phyloP scores from a whole-genome alignment of 2,888 invertebrate genomes.

The Dolichomitus sp. region DNA sequence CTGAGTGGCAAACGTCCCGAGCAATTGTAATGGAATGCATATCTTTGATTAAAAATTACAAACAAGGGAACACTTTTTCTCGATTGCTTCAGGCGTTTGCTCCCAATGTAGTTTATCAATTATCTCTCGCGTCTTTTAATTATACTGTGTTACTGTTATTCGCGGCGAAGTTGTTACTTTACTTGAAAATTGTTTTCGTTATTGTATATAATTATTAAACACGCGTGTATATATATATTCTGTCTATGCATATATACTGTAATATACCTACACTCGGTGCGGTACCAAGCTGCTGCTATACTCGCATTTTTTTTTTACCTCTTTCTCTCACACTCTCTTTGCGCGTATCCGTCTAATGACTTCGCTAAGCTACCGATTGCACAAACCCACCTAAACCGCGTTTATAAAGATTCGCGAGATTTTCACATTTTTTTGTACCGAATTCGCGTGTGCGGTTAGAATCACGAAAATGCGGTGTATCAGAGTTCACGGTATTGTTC shows the following conservation, averaged over 20 bases:
- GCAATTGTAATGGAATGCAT: background rate
- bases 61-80: background rate
- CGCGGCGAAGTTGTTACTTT: background rate
- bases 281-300: conserved; percentile 27
- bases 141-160: background rate
- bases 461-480: conserved; percentile 34
- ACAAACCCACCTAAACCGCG: background rate
- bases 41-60: background rate
- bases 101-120: conserved; percentile 31
- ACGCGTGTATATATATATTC: conserved; percentile 1
- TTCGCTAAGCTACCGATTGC: conserved; percentile 6
- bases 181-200: background rate
- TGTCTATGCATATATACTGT: conserved; percentile 14
- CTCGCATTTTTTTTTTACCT: conserved; percentile 3
- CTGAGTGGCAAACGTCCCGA: background rate
- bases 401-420: no score
- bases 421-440: background rate
- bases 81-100: conserved; percentile 32
- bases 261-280: conserved; percentile 11
- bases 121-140: conserved; percentile 8
- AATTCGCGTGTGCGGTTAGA: background rate
- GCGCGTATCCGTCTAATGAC: conserved; percentile 1
- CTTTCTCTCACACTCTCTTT: background rate
- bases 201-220: conserved; percentile 14
- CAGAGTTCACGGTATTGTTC: conserved; percentile 23